A percentile compares a stretch with the other conserved stretches of the same genome.
These are phyloP conservation scores for Shinisaurus crocodilurus DNA, from an alignment of 2,113 vertebrate genomes.

Conservation along the genomic window DNA sequence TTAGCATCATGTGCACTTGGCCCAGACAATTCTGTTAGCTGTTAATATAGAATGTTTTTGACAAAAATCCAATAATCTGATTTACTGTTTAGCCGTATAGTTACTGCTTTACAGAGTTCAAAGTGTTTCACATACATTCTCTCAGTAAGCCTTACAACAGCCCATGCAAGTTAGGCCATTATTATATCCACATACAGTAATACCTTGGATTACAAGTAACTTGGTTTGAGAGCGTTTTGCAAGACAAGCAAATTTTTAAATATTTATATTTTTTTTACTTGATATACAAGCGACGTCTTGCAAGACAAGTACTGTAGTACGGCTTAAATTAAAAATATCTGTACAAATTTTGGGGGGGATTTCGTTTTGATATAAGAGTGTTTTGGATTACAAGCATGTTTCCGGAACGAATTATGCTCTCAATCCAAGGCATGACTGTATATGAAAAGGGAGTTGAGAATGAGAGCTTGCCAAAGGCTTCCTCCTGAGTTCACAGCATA, in stretches of 20 bases:
- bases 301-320: too few species aligned
- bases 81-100: background rate
- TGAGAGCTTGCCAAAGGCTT: background rate
- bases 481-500: background rate
- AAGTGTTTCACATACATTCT: background rate
- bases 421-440: too few species aligned
- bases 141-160: background rate
- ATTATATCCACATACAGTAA: background rate
- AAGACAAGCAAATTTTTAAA: too few species aligned
- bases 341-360: too few species aligned
- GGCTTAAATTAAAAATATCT: too few species aligned
- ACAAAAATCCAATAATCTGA: background rate
- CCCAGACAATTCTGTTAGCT: background rate
- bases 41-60: background rate
- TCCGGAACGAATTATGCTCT: too few species aligned
- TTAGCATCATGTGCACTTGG: background rate
- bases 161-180: background rate
- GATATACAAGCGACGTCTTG: too few species aligned
- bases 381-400: too few species aligned
- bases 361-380: too few species aligned
- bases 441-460: background rate
- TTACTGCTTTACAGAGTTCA: background rate
- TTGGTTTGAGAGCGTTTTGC: too few species aligned
- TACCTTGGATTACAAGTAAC: too few species aligned
- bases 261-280: too few species aligned